Percentiles rank a stretch among this genome's conserved stretches.
phyloP scores from a whole-genome alignment of 2,797 vertebrate species.

The Loris lydekkerianus region DNA sequence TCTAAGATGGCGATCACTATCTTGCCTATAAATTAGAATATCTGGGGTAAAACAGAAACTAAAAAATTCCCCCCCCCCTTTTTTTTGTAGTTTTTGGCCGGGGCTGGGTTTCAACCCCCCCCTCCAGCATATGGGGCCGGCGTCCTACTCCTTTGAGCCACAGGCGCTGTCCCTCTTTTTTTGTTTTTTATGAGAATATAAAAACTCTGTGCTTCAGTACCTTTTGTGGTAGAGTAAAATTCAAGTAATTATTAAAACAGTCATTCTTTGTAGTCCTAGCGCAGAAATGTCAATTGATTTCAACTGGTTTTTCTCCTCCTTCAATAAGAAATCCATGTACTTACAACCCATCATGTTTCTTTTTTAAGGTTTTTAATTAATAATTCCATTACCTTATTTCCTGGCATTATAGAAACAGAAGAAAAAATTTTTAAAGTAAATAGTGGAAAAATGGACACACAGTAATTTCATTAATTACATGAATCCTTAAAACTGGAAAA shows the following conservation, averaged over 20 bases:
- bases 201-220: background rate
- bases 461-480: background rate
- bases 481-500: constrained; percentile 7
- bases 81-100: too few species aligned
- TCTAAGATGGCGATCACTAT: background rate
- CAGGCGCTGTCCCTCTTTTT: too few species aligned
- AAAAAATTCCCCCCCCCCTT: background rate
- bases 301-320: background rate
- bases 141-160: too few species aligned
- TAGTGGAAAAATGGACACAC: background rate
- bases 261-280: background rate
- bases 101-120: too few species aligned
- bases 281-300: background rate
- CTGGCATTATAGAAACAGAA: background rate
- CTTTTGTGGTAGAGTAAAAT: background rate
- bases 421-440: background rate
- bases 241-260: background rate
- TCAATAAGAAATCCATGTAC: background rate
- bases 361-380: background rate
- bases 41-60: background rate
- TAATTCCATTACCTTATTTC: background rate
- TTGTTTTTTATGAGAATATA: background rate
- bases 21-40: background rate
- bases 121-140: too few species aligned
- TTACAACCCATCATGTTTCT: background rate